Evolutionary conservation across 2,888 invertebrate species (phyloP).

Genomic region (Acrobasis suavella): DNA sequence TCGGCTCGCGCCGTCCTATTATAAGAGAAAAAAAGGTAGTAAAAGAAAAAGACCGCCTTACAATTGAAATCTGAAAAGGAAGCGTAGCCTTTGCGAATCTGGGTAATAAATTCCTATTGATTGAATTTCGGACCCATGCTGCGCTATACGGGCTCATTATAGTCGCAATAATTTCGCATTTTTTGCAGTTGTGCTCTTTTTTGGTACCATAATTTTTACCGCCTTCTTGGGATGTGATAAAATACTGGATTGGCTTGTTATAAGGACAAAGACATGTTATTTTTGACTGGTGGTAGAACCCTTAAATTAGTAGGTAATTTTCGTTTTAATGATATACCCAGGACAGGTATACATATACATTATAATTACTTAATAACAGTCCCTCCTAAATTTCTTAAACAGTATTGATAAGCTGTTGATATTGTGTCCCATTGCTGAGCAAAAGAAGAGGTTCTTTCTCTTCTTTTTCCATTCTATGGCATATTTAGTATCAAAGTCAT

Average conservation of each 20-base stretch:
- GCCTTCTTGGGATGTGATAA: constrained; percentile 3
- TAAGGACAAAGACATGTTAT: neutral
- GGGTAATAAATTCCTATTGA: constrained; percentile 80
- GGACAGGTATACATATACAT: no score
- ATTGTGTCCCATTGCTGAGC: no score
- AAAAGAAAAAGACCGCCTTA: constrained; percentile 45
- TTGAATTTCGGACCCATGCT: constrained; percentile 80
- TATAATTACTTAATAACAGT: no score
- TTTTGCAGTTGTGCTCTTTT: constrained; percentile 41
- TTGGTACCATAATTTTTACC: constrained; percentile 9
- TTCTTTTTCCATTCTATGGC: no score
- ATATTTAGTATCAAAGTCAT: no score
- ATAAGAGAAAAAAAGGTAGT: constrained; percentile 44
- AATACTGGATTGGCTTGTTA: constrained; percentile 3
- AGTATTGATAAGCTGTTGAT: no score
- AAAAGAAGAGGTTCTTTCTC: no score
- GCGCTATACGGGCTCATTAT: constrained; percentile 81
- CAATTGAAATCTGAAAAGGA: constrained; percentile 66
- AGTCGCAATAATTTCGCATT: constrained; percentile 60
- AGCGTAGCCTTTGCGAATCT: constrained; percentile 77
- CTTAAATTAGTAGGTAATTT: no score
- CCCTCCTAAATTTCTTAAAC: no score
- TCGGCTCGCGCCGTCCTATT: constrained; percentile 71
- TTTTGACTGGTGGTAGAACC: neutral
- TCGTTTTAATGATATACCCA: no score